phyloP scores from a whole-genome alignment of 2,888 invertebrate species.

The Belgica antarctica region DNA sequence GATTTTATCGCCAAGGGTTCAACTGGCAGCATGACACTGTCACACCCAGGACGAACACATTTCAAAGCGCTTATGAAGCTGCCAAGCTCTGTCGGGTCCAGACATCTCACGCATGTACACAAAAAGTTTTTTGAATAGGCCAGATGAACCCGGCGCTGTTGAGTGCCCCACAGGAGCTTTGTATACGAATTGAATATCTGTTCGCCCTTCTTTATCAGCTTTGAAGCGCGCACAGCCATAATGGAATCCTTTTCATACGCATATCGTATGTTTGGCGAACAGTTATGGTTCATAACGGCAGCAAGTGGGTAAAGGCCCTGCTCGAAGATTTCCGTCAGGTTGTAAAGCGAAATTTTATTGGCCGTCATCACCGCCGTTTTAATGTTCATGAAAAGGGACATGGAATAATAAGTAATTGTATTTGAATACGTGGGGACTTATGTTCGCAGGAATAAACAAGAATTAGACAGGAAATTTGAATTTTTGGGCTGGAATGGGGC shows the following conservation, averaged over 20 bases:
- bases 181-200: slow-evolving; percentile 70
- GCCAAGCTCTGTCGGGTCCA: slow-evolving; percentile 66
- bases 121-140: slow-evolving; percentile 66
- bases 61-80: slow-evolving; percentile 53
- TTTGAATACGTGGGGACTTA: too few species aligned
- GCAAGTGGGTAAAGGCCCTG: slow-evolving; percentile 67
- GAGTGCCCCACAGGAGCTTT: slow-evolving; percentile 69
- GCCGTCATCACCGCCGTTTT: too few species aligned
- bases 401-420: too few species aligned
- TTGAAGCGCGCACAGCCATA: slow-evolving; percentile 63
- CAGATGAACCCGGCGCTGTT: slow-evolving; percentile 64
- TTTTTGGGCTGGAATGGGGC: too few species aligned
- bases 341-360: too few species aligned
- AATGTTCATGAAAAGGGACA: too few species aligned
- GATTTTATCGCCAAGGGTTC: slow-evolving; percentile 62
- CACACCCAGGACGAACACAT: slow-evolving; percentile 56
- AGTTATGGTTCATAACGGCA: slow-evolving; percentile 71
- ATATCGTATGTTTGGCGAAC: slow-evolving; percentile 71
- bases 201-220: slow-evolving; percentile 64
- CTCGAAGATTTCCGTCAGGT: too few species aligned
- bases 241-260: slow-evolving; percentile 62
- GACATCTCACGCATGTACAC: slow-evolving; percentile 67
- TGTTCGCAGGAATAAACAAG: too few species aligned
- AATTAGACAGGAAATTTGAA: too few species aligned
- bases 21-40: slow-evolving; percentile 56